A percentile compares a stretch with the other conserved stretches of the same genome.
Conservation (phyloP, 2,113 vertebrate species). For the Sinocyclocheilus grahami region DNA sequence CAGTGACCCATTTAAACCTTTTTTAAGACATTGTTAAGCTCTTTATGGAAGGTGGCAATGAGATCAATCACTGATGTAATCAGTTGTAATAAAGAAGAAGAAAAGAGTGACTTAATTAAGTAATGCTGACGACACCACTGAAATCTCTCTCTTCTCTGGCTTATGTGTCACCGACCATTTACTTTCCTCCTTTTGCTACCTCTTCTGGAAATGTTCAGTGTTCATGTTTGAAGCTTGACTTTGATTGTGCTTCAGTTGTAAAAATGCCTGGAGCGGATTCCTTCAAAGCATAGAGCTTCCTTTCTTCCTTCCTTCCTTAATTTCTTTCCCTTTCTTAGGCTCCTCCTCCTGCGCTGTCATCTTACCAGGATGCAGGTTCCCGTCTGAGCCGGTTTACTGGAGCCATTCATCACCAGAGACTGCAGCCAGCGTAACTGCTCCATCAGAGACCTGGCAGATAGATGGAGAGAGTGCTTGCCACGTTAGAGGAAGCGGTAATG, state of each 20-base stretch:
- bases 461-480: background rate
- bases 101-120: background rate
- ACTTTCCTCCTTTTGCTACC: background rate
- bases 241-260: background rate
- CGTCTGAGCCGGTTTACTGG: constrained; percentile 80
- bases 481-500: background rate
- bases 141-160: background rate
- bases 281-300: background rate
- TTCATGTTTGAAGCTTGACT: background rate
- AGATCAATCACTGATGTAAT: constrained; percentile 6
- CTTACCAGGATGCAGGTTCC: constrained; percentile 87
- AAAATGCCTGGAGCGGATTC: background rate
- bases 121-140: background rate
- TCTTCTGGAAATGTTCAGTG: background rate
- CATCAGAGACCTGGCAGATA: constrained; percentile 80
- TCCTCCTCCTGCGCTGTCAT: background rate
- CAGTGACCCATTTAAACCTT: too few relatives aligned
- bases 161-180: background rate
- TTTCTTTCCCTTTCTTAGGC: background rate
- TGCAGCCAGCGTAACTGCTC: constrained; percentile 89
- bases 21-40: background rate
- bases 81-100: background rate
- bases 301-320: background rate
- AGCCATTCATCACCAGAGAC: constrained; percentile 78
- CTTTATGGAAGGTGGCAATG: background rate